These are phyloP conservation scores for Scrobipalpa costella DNA, from an alignment of 2,888 invertebrate genomes.

Conservation along the genomic window DNA sequence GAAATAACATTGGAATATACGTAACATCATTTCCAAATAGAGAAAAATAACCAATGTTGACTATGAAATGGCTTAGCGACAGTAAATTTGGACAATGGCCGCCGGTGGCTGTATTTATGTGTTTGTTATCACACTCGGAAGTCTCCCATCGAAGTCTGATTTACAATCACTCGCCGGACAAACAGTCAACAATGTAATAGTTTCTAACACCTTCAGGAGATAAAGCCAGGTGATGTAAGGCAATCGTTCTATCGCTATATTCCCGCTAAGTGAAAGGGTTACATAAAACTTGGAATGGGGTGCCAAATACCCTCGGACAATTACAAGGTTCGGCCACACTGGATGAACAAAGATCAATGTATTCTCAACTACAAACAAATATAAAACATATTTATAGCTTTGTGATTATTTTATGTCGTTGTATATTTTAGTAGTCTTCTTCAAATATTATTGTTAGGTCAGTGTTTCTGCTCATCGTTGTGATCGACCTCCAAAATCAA, in stretches of 20 bases:
- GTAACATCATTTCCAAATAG: conserved; percentile 37
- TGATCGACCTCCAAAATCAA: conserved; percentile 1
- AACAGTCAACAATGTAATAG: conserved; percentile 63
- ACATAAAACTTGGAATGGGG: not conserved
- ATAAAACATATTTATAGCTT: too few species aligned
- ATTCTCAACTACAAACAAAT: not conserved
- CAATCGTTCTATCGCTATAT: not conserved
- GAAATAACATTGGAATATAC: conserved; percentile 19
- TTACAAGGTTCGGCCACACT: not conserved
- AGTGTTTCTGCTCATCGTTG: conserved; percentile 6
- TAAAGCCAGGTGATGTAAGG: conserved; percentile 20
- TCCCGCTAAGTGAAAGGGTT: conserved; percentile 9
- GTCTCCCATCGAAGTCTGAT: conserved; percentile 67
- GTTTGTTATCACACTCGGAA: conserved; percentile 72
- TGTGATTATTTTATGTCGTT: not conserved
- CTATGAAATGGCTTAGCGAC: conserved; percentile 53
- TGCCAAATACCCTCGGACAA: not conserved
- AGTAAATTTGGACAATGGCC: conserved; percentile 70
- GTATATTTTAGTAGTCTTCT: not conserved
- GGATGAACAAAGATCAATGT: not conserved
- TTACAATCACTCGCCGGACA: conserved; percentile 62
- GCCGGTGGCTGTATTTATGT: conserved; percentile 69
- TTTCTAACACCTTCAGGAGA: conserved; percentile 52
- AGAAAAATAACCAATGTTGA: conserved; percentile 56
- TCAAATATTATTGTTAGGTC: conserved; percentile 3